Conservation (phyloP, 2,113 vertebrate genomes). For the Syngnathus scovelli region DNA sequence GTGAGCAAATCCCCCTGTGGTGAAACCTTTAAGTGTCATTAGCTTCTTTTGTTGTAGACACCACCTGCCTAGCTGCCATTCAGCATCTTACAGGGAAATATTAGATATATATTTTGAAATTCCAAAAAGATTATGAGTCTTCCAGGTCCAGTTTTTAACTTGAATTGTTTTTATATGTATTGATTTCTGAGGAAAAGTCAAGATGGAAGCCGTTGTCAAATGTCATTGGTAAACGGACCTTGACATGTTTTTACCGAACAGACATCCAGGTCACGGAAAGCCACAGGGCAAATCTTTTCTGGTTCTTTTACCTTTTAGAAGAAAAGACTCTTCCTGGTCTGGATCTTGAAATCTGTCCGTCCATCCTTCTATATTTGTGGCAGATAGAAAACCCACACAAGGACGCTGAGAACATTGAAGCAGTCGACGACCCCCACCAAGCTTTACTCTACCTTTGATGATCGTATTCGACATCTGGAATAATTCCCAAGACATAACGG, state of each 20-base stretch:
- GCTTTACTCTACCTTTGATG: slow-evolving; percentile 45
- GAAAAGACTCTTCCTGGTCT: not conserved
- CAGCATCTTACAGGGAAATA: slow-evolving; percentile 25
- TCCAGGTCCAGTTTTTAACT: not conserved
- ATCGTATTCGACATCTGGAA: slow-evolving; percentile 42
- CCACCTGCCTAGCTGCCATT: slow-evolving; percentile 50
- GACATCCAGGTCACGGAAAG: not conserved
- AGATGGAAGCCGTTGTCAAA: not conserved
- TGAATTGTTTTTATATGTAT: not conserved
- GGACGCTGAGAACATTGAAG: too few relatives aligned
- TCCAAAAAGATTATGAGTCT: too few relatives aligned
- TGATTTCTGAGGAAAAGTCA: not conserved
- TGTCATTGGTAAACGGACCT: not conserved
- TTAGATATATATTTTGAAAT: not conserved
- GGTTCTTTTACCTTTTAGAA: not conserved
- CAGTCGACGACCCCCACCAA: slow-evolving; percentile 3
- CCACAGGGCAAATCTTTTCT: not conserved
- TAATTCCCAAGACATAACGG: slow-evolving; percentile 32
- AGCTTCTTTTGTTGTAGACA: slow-evolving; percentile 39
- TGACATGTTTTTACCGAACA: not conserved
- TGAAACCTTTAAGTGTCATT: slow-evolving; percentile 59
- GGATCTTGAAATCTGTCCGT: not conserved
- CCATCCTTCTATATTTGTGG: too few relatives aligned
- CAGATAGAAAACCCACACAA: too few relatives aligned
- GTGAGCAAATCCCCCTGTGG: slow-evolving; percentile 38